Conservation (phyloP, 2,797 vertebrate species). For the Telmatherina bonti region DNA sequence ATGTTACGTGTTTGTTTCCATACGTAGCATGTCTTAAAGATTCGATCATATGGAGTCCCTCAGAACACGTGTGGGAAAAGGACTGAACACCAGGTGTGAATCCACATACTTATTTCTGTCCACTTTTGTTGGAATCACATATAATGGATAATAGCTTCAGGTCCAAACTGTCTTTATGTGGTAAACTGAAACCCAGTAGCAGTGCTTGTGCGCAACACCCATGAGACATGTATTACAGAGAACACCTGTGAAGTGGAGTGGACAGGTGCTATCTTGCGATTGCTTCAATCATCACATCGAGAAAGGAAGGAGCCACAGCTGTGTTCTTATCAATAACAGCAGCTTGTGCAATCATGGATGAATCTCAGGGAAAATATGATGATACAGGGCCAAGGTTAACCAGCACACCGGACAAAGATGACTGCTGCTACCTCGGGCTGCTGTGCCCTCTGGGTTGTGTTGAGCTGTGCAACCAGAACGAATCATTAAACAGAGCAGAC, state of each 20-base stretch:
- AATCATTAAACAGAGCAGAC: constrained; percentile 26
- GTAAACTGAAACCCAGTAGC: neutral
- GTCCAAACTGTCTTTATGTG: too few species aligned
- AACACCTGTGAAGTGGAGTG: constrained; percentile 13
- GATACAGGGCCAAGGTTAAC: neutral
- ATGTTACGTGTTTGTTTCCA: too few species aligned
- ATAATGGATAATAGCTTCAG: too few species aligned
- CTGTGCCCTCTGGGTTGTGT: constrained; percentile 3
- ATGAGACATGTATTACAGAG: neutral
- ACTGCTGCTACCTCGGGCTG: constrained; percentile 21
- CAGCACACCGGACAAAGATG: constrained; percentile 27
- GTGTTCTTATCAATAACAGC: constrained; percentile 42
- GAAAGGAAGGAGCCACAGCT: neutral
- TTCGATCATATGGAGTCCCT: too few species aligned
- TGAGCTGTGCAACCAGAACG: constrained; percentile 27
- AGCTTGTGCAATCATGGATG: constrained; percentile 32
- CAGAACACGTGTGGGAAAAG: too few species aligned
- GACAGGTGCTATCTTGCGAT: constrained; percentile 4
- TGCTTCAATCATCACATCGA: neutral
- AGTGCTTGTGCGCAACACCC: neutral
- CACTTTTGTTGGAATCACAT: too few species aligned
- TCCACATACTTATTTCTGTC: too few species aligned
- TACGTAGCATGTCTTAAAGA: too few species aligned
- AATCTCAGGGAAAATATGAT: constrained; percentile 7
- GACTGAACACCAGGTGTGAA: too few species aligned